phyloP scores from a whole-genome alignment of 2,888 invertebrate species.

The Ischnura elegans region DNA sequence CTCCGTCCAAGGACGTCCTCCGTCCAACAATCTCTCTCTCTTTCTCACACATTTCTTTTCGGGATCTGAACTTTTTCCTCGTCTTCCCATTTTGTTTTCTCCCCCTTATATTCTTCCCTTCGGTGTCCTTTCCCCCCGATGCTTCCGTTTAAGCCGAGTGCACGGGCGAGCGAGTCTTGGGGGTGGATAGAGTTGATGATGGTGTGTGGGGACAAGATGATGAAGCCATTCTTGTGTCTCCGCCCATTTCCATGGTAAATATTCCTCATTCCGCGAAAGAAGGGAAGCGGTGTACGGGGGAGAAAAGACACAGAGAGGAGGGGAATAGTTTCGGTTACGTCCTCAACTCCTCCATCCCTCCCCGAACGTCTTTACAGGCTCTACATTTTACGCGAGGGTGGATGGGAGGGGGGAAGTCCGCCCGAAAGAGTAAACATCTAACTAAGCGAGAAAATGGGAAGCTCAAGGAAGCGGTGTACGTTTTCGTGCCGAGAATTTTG shows the following conservation, averaged over 20 bases:
- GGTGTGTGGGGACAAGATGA: constrained; percentile 15
- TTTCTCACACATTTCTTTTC: neutral
- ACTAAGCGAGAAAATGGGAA: constrained; percentile 17
- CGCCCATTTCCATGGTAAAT: neutral
- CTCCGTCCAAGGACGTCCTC: constrained; percentile 8
- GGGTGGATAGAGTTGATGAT: neutral
- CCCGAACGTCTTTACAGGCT: neutral
- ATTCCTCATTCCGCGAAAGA: neutral
- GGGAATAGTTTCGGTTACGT: neutral
- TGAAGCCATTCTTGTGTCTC: neutral
- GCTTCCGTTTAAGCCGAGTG: too few relatives aligned
- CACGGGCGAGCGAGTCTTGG: neutral
- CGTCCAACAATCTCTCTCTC: neutral
- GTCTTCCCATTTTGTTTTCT: too few relatives aligned
- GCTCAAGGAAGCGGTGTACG: neutral
- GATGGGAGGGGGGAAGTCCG: neutral
- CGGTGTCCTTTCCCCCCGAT: too few relatives aligned
- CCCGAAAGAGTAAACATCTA: constrained; percentile 17
- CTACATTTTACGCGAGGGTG: too few relatives aligned
- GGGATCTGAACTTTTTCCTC: neutral
- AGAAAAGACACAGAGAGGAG: neutral
- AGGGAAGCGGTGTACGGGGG: too few relatives aligned
- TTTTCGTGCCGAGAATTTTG: neutral
- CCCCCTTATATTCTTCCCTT: too few relatives aligned
- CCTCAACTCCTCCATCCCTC: neutral